phyloP scores from a whole-genome alignment of 37 sponge, comb jelly and placozoan species.

The Aphrocallistes beatrix region DNA sequence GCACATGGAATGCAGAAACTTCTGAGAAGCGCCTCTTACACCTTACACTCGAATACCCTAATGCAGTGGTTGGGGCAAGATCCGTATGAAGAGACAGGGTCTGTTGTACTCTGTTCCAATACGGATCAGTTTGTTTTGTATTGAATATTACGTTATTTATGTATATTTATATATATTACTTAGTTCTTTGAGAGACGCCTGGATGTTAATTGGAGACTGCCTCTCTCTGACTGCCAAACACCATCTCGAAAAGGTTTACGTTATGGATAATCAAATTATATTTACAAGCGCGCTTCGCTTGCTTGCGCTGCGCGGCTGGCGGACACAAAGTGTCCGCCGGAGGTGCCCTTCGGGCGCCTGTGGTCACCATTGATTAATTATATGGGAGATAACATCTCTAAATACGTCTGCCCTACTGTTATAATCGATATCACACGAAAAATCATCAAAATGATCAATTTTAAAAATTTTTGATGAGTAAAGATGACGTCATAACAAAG shows the following conservation, averaged over 20 bases:
- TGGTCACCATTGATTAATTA: no score
- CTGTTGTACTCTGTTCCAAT: neutral
- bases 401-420: no score
- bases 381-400: no score
- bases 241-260: conserved; percentile 11
- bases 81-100: conserved; percentile 66
- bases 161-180: neutral
- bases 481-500: no score
- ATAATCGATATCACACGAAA: no score
- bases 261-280: neutral
- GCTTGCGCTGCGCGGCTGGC: no score
- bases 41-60: conserved; percentile 57
- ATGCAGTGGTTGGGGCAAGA: conserved; percentile 54
- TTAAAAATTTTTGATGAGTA: no score
- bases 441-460: no score
- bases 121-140: neutral
- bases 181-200: neutral
- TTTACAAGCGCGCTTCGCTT: no score
- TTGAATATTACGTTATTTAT: neutral
- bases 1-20: conserved; percentile 36
- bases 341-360: no score
- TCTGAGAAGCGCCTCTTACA: conserved; percentile 43
- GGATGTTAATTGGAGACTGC: neutral
- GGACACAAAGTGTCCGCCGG: no score
- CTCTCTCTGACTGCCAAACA: conserved; percentile 9